A percentile compares a stretch with the other conserved stretches of the same genome.
Conservation (phyloP, 2,888 invertebrate genomes). For the Melieria crassipennis region DNA sequence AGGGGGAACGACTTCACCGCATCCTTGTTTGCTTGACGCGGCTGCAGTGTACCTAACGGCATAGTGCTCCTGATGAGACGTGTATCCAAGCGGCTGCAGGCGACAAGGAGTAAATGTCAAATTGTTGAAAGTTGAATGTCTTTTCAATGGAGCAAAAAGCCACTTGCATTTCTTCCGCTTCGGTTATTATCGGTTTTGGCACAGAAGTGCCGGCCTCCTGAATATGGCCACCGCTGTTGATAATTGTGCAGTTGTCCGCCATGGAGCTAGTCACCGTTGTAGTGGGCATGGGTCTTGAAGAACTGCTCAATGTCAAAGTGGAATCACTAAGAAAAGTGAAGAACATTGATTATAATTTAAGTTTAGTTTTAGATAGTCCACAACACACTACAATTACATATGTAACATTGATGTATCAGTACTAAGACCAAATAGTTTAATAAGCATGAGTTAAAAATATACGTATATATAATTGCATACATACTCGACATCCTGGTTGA, state of each 20-base stretch:
- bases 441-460: neutral
- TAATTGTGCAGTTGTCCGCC: conserved; percentile 25
- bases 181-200: conserved; percentile 50
- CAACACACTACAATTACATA: no score
- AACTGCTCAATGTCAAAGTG: conserved; percentile 46
- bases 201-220: conserved; percentile 24
- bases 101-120: neutral
- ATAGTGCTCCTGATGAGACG: conserved; percentile 52
- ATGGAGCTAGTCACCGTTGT: conserved; percentile 34
- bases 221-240: neutral
- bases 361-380: neutral
- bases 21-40: conserved; percentile 41
- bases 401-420: no score
- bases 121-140: conserved; percentile 6
- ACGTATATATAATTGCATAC: neutral
- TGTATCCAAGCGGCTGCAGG: conserved; percentile 55
- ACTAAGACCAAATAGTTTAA: no score
- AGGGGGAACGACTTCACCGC: conserved; percentile 44
- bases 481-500: conserved; percentile 69
- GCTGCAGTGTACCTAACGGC: conserved; percentile 35
- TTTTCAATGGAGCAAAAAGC: neutral
- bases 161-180: conserved; percentile 51
- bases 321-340: conserved; percentile 35
- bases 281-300: conserved; percentile 38
- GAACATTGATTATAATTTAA: neutral